Evolutionary conservation across 2,113 vertebrate species (phyloP).

Genomic region (Spizaetus ornatus): DNA sequence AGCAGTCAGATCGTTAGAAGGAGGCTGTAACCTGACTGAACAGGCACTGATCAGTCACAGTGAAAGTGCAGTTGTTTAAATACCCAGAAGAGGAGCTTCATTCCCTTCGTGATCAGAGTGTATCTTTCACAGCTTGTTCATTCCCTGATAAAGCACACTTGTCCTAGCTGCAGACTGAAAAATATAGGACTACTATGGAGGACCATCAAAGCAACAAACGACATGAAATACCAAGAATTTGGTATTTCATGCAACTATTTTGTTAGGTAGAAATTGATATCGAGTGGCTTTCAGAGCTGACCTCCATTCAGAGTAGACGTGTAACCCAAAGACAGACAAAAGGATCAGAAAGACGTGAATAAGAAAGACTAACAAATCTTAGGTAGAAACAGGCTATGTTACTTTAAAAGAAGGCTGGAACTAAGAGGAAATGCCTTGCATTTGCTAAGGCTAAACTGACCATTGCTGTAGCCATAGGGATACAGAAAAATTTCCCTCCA

Average conservation of each 20-base stretch:
- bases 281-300: background rate
- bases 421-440: background rate
- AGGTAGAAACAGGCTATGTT: background rate
- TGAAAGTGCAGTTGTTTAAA: background rate
- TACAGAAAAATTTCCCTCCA: background rate
- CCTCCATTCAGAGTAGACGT: rapidly evolving
- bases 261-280: background rate
- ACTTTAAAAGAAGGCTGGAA: background rate
- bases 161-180: background rate
- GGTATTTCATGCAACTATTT: background rate
- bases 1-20: background rate
- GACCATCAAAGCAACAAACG: background rate
- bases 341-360: background rate
- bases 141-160: background rate
- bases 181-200: background rate
- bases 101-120: background rate
- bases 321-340: background rate
- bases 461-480: background rate
- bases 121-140: background rate
- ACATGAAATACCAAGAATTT: background rate
- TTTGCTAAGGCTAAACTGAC: background rate
- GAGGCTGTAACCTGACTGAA: background rate
- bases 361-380: background rate
- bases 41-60: background rate
- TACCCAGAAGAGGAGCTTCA: background rate